Percentiles rank a stretch among this genome's conserved stretches.
Evolutionary conservation across 2,888 invertebrate species (phyloP).

Genomic region (Acanthosepion pharaonis): DNA sequence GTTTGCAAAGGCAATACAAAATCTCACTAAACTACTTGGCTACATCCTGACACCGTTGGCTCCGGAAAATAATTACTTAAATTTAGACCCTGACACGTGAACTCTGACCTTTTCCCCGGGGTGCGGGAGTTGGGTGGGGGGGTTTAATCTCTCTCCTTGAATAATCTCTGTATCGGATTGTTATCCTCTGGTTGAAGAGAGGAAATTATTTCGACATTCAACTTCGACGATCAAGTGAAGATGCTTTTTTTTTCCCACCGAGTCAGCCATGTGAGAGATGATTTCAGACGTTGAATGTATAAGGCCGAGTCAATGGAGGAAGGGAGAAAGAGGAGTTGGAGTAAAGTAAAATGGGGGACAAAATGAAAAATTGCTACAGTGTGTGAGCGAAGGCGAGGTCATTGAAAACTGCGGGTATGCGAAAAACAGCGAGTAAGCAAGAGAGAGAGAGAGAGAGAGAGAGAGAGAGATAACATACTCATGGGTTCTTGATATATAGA

Average conservation of each 20-base stretch:
- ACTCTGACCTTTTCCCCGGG: background rate
- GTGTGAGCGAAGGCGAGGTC: too few relatives aligned
- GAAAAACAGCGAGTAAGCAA: background rate
- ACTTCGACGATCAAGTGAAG: background rate
- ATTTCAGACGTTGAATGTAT: too few relatives aligned
- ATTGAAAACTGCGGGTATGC: too few relatives aligned
- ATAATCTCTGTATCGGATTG: slow-evolving; percentile 18
- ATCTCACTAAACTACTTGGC: background rate
- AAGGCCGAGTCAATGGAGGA: background rate
- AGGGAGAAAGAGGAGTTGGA: background rate
- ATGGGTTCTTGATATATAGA: background rate
- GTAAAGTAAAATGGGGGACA: background rate
- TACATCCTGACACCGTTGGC: background rate
- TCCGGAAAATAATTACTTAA: slow-evolving; percentile 22
- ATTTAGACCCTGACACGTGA: slow-evolving; percentile 20
- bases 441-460: background rate
- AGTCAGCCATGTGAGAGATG: background rate
- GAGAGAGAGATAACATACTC: background rate
- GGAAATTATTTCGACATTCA: slow-evolving; percentile 9
- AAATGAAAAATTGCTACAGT: background rate
- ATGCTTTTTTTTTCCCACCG: background rate
- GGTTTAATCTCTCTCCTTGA: background rate
- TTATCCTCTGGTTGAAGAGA: background rate
- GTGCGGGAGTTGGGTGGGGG: background rate
- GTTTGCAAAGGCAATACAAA: background rate